Evolutionary conservation across 2,797 vertebrate species (phyloP), one percentile per base, ranked within the genome.

Genomic region (Bovichtus variegatus): DNA sequence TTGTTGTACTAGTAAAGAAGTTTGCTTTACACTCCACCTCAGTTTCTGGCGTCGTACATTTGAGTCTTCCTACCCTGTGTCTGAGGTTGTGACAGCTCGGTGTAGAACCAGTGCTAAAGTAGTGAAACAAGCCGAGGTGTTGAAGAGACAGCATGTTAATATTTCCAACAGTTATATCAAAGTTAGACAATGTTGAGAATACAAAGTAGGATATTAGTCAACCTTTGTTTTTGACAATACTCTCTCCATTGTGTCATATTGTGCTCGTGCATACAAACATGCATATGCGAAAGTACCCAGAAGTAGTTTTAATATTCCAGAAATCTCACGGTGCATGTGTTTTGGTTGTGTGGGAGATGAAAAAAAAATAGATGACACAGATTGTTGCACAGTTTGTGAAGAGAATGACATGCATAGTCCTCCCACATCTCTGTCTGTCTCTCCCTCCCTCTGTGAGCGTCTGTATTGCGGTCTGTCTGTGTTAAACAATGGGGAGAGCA

Each of bases 401-500:
- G 46, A 74, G 55, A 62, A 61, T 47, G 46, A 61, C 43, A 63
- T 58, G 21, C 41, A 21, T 40, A 66, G 21, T 63, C 55, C 66
- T 51, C 60, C 55, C 31, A 74, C 61, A 59, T 36, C 15, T 38
- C 15, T 19, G 0, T 27, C 54, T 21, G 18, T 7, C 23, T 13
- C 55, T 23, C 38, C 10, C 38, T 27, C 46, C 41, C 55, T 31
- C 53, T 51, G 23, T 66, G 29, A 65, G 43, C 3, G 4, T 72
- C 60, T 51, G 13, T 44, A 21, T n/a, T n/a, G n/a, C n/a, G n/a
- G n/a, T n/a, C n/a, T n/a, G n/a, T n/a, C n/a, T n/a, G 6, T 63
- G 43, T 75, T 49, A 23, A 75, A 77, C 63, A 72, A 63, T 6
- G 61, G 34, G 25, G 8, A 43, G 62, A 64, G 65, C 77, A 74